Conservation (phyloP, 2,888 invertebrate genomes). For the Syritta pipiens region DNA sequence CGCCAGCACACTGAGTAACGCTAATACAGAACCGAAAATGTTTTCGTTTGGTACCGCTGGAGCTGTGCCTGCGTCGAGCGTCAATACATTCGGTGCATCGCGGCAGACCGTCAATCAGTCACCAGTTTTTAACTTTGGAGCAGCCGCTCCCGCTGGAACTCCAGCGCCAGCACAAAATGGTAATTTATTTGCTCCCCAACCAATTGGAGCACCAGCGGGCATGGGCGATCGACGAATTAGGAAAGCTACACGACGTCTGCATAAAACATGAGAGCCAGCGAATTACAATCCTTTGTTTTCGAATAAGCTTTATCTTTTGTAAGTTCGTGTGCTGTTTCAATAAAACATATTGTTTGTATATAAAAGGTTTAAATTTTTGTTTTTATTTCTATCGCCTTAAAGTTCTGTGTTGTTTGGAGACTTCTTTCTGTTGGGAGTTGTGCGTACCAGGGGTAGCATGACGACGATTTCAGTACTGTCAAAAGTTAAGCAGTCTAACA, state of each 20-base stretch:
- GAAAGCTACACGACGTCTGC: conserved; percentile 52
- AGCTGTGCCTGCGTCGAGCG: neutral
- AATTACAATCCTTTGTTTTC: neutral
- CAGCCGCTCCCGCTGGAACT: neutral
- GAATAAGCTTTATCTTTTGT: conserved; percentile 24
- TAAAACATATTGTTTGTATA: conserved; percentile 25
- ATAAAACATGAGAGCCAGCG: conserved; percentile 57
- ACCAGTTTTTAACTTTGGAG: conserved; percentile 47
- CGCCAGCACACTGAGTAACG: neutral
- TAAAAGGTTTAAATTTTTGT: conserved; percentile 9
- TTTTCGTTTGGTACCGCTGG: conserved; percentile 40
- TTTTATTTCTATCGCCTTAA: neutral
- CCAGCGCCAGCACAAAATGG: conserved; percentile 15
- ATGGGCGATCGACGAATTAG: conserved; percentile 6
- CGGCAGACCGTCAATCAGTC: conserved; percentile 30
- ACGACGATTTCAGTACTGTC: too few relatives aligned
- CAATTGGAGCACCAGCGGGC: neutral
- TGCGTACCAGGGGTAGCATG: too few relatives aligned
- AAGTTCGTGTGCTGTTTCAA: conserved; percentile 21
- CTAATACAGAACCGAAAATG: conserved; percentile 6
- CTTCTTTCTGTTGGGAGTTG: too few relatives aligned
- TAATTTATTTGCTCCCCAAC: conserved; percentile 25
- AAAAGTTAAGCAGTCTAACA: too few relatives aligned
- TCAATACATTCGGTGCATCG: conserved; percentile 29
- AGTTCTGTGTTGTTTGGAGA: too few relatives aligned